Evolutionary conservation across 2,113 vertebrate genomes (phyloP).

Genomic region (Loxodonta africana): DNA sequence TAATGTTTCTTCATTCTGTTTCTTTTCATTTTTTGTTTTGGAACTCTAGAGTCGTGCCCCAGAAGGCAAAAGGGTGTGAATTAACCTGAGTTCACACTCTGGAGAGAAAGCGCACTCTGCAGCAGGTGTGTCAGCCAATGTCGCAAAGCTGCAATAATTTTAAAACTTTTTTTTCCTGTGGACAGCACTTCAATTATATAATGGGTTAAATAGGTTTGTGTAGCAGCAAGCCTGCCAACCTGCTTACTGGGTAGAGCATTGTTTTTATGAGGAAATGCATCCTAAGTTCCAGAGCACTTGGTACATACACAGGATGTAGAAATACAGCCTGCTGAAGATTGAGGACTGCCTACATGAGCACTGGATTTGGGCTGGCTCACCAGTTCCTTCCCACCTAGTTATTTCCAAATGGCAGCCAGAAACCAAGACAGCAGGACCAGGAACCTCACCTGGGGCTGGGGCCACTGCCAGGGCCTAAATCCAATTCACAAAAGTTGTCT

Average conservation of each 20-base stretch:
- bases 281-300: background rate
- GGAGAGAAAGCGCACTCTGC: background rate
- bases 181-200: background rate
- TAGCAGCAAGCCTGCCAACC: background rate
- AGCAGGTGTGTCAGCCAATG: background rate
- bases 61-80: background rate
- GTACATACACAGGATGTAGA: background rate
- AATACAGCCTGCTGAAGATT: fast-evolving
- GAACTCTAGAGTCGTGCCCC: background rate
- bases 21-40: constrained; percentile 51
- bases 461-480: background rate
- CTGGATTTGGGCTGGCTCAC: background rate
- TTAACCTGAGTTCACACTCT: background rate
- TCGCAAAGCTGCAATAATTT: background rate
- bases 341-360: background rate
- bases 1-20: constrained; percentile 61
- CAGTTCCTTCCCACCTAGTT: background rate
- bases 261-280: background rate
- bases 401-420: background rate
- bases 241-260: background rate
- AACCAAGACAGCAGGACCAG: background rate
- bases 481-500: background rate
- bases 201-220: background rate
- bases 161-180: background rate
- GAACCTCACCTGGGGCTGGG: background rate